Percentiles rank a stretch among this genome's conserved stretches.
Conservation (phyloP, 2,888 invertebrate genomes). For the Dastarcus helophoroides region DNA sequence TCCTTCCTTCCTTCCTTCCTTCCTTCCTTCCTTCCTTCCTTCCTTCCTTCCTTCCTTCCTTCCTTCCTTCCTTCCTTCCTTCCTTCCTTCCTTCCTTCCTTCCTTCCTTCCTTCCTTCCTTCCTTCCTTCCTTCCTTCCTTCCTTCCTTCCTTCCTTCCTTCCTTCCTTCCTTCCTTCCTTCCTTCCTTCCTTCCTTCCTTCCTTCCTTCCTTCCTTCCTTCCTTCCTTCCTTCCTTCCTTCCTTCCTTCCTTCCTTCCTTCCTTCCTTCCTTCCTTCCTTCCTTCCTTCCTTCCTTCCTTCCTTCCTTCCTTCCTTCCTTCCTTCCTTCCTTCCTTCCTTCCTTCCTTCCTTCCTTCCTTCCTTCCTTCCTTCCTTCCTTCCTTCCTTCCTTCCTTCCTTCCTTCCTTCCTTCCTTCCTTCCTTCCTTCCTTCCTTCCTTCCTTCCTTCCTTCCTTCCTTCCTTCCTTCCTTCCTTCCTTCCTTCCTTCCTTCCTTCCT, state of each 20-base stretch:
- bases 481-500: too few relatives aligned
- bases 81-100: conserved; percentile 1
- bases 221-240: conserved; percentile 2
- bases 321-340: conserved; percentile 2
- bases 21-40: conserved; percentile 2
- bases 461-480: too few relatives aligned
- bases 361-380: conserved; percentile 1
- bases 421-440: too few relatives aligned
- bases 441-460: too few relatives aligned
- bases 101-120: neutral
- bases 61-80: conserved; percentile 2
- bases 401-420: too few relatives aligned
- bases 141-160: conserved; percentile 2
- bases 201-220: conserved; percentile 2
- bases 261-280: conserved; percentile 1
- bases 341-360: conserved; percentile 1
- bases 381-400: neutral
- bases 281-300: conserved; percentile 1
- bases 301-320: conserved; percentile 2
- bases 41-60: conserved; percentile 2
- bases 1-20: conserved; percentile 1
- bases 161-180: conserved; percentile 2
- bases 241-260: conserved; percentile 2
- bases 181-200: conserved; percentile 2
- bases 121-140: conserved; percentile 1